These are phyloP conservation scores for Himalopsyche kuldschensis DNA, from an alignment of 2,888 invertebrate species.

Conservation along the genomic window DNA sequence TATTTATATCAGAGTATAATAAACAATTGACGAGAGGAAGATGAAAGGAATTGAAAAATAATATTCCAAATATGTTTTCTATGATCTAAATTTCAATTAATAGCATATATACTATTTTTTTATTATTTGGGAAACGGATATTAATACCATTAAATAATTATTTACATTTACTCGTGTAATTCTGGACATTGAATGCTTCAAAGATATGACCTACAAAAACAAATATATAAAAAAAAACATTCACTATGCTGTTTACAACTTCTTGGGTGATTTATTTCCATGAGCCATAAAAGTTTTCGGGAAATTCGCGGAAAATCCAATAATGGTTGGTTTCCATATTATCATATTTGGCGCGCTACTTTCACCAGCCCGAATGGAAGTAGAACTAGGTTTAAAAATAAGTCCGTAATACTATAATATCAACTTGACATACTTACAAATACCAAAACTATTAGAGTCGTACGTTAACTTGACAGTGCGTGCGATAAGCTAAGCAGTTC, in stretches of 20 bases:
- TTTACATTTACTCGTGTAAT: too few species aligned
- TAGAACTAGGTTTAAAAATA: background rate
- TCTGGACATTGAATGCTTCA: too few species aligned
- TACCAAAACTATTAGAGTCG: background rate
- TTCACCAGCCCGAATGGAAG: background rate
- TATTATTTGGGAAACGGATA: too few species aligned
- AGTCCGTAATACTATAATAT: background rate
- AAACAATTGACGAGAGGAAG: too few species aligned
- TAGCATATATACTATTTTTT: too few species aligned
- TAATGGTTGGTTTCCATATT: background rate
- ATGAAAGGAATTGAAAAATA: too few species aligned
- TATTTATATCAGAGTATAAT: too few species aligned
- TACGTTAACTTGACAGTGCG: background rate
- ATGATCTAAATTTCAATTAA: too few species aligned
- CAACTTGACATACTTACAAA: background rate
- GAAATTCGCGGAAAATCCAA: background rate
- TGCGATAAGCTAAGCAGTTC: background rate
- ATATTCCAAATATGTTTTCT: too few species aligned
- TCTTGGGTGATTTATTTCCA: background rate
- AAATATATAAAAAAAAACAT: background rate
- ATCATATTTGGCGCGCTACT: background rate
- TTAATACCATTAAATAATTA: too few species aligned
- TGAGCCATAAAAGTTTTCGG: background rate
- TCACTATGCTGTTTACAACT: background rate
- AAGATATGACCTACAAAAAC: too few species aligned